Evolutionary conservation across 2,888 invertebrate genomes (phyloP), one percentile per base, ranked within the genome.

Genomic region (Ellobium chinense): DNA sequence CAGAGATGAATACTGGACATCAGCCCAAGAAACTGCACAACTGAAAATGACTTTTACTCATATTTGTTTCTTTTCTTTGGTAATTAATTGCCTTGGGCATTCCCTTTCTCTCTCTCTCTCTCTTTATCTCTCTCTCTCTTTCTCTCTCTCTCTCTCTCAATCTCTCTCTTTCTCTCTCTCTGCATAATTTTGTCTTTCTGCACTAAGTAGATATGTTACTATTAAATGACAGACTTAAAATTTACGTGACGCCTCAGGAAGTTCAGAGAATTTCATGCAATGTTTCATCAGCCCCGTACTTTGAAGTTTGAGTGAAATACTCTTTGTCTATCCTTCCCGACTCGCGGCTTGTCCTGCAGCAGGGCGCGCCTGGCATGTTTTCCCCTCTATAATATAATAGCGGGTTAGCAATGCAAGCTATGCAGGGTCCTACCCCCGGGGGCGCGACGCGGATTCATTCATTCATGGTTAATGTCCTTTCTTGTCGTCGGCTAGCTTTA

Each of bases 61-160:
- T 46, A 46, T 46, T 18, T 46, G 46, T 18, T 46, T 18, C 18
- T 46, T 12, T 46, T 46, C 46, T 46, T 46, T 18, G 46, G 18
- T 46, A 12, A 46, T 46, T 66, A 4, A 31, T 34, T 66, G 31
- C 36, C 37, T 37, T n/a, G 31, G 4, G 18, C 37, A 31, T n/a
- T 66, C 66, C 36, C 21, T 37, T 36, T 37, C 66, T 37, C 37
- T 37, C 66, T 66, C 37, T 66, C 36, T 66, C 12, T 66, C 37
- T 46, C 9, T 46, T 46, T 46, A 12, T 46, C 18, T 46, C 46
- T 46, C 7, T n/a, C 46, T 46, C 18, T 12, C 46, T 18, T 18
- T 12, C 46, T 46, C 46, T 46, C 46, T 18, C 46, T 12, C 46
- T 12, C 18, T 12, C 46, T 18, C 46, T 7, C 7, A 46, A 46